phyloP scores from a whole-genome alignment of 2,888 invertebrate species.

The Apodemia mormo region DNA sequence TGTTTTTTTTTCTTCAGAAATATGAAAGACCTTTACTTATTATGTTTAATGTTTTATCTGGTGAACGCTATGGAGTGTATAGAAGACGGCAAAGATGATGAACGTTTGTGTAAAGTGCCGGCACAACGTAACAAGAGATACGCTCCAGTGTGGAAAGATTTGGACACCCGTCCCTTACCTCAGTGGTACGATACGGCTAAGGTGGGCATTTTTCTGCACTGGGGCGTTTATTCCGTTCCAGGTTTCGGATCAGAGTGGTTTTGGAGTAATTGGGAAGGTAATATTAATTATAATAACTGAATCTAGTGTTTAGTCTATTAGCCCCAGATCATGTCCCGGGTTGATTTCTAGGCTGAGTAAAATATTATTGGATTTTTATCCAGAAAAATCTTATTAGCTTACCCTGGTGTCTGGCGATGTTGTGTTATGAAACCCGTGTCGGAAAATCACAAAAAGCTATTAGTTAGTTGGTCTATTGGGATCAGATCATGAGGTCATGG shows the following conservation, averaged over 20 bases:
- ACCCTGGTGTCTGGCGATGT: too few relatives aligned
- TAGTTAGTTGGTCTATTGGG: too few relatives aligned
- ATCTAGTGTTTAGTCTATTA: too few relatives aligned
- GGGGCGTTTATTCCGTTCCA: constrained; percentile 96
- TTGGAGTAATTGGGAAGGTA: constrained; percentile 92
- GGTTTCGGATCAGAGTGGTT: constrained; percentile 96
- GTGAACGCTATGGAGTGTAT: not conserved
- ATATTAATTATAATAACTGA: constrained; percentile 21
- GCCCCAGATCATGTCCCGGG: too few relatives aligned
- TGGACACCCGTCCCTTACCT: constrained; percentile 92
- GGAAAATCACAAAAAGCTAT: too few relatives aligned
- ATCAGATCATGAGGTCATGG: too few relatives aligned
- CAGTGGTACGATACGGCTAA: constrained; percentile 95
- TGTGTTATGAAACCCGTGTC: too few relatives aligned
- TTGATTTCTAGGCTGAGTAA: too few relatives aligned
- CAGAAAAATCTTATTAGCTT: too few relatives aligned
- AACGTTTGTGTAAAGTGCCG: constrained; percentile 56
- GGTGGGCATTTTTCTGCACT: constrained; percentile 95
- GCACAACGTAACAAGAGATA: constrained; percentile 60
- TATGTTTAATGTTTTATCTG: not conserved
- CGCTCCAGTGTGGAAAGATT: constrained; percentile 90
- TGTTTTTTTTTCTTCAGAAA: not conserved
- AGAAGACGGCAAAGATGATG: constrained; percentile 49
- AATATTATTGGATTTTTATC: too few relatives aligned
- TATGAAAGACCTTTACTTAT: not conserved